Conservation (phyloP, 2,113 vertebrate species). For the Terrapene triunguis region DNA sequence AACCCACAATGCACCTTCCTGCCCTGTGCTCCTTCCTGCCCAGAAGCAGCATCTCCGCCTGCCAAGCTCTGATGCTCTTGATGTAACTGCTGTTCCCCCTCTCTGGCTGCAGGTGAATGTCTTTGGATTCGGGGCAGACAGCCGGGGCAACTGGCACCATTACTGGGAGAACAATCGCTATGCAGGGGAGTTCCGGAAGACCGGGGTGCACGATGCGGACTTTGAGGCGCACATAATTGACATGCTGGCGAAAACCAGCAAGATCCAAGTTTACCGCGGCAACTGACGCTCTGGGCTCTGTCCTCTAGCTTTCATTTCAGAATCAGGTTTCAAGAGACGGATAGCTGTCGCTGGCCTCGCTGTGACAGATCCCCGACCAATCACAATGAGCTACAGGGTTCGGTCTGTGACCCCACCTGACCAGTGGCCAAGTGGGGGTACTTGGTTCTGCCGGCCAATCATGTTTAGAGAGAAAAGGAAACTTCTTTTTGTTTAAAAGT, state of each 20-base stretch:
- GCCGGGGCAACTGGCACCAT: slow-evolving; percentile 97
- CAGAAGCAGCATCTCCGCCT: not conserved
- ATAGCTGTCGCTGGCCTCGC: not conserved
- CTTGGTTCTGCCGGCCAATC: slow-evolving; percentile 25
- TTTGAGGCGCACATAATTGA: slow-evolving; percentile 96
- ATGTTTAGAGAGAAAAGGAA: slow-evolving; percentile 38
- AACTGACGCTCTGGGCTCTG: slow-evolving; percentile 79
- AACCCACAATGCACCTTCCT: no score
- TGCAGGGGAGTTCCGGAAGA: slow-evolving; percentile 96
- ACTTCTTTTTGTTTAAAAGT: not conserved
- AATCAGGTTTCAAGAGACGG: not conserved
- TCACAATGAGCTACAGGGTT: accelerated
- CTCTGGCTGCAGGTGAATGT: slow-evolving; percentile 89
- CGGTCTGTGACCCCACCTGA: accelerated
- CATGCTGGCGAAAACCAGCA: slow-evolving; percentile 89
- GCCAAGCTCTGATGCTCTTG: not conserved
- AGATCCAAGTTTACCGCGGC: slow-evolving; percentile 94
- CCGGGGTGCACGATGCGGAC: slow-evolving; percentile 95
- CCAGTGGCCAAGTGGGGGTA: not conserved
- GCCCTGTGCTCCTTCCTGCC: not conserved
- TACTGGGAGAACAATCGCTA: slow-evolving; percentile 99
- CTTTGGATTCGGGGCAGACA: slow-evolving; percentile 96
- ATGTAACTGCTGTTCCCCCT: not conserved
- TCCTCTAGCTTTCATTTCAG: not conserved
- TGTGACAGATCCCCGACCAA: not conserved